Evolutionary conservation across 2,888 invertebrate genomes (phyloP), one percentile per base, ranked within the genome.

Genomic region (Brachyptera putata): DNA sequence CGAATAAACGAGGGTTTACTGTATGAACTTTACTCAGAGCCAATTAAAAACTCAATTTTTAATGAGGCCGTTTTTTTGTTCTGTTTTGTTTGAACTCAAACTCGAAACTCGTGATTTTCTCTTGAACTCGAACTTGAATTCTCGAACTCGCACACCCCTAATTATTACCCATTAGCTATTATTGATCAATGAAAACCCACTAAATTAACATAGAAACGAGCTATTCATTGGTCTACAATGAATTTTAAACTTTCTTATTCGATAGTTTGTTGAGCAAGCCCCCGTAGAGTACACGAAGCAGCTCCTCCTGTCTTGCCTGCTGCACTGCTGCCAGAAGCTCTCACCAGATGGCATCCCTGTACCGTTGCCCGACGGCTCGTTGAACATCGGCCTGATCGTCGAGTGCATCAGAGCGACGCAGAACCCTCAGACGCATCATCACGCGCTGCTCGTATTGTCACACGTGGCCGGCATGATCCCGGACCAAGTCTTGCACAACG

Each of bases 361-460:
- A 7, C 77, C 79, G 9, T 70, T 55, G 80, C 58, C 11, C 30
- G 30, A 30, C 11, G 30, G 11, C 11, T 30, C 11, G 30, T 11
- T 81, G 60, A 84, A 89, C 65, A 85, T 93, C 37, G 91, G 91
- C 67, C 70, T 87, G 25, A 81, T 93, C 1, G 92, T 97, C 0
- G 89, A 92, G 67, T 95, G 94, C 69, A 87, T 98, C 57, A 81
- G 96, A 65, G 86, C 87, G 1, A 93, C 95, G 0, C 87, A 89
- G 70, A 95, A 95, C 75, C 95, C 95, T 0, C 95, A 96, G 75
- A 95, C 96, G 0, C 96, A 98, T 70, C 91, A 96, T 69, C 93
- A 95, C 69, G 94, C 96, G 0, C 77, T 98, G 58, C 79, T 94
- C 26, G 79, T 97, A 1, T 78, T 98, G 1, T 85, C 91, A 0